Evolutionary conservation across 2,113 vertebrate species (phyloP), one percentile per base, ranked within the genome.

Genomic region (Corydoras sp.): DNA sequence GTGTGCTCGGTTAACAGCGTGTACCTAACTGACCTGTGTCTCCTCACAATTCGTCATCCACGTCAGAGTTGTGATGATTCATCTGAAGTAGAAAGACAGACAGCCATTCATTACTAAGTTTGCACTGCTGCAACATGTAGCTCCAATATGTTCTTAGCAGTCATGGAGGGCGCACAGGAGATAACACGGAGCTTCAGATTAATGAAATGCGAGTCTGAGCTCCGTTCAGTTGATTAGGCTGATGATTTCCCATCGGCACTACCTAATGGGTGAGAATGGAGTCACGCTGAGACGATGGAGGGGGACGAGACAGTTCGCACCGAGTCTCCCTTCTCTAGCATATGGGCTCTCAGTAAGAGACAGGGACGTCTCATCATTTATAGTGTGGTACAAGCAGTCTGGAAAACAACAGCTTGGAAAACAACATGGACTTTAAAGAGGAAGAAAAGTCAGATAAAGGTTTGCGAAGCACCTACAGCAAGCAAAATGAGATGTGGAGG

Each of bases 11-110:
- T 3, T 35, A 10, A 53, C 4, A 24, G 18, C 29, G 32, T 24
- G 6, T 54, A 31, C 24, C 31, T 62, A 81, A 72, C 77, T 81
- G 77, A 65, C 65, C 60, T 62, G 51, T 43, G 18, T 72, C 49
- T 59, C 58, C 76, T 89, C 84, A 91, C 84, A 91, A 88, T 82
- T 88, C 88, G 29, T 91, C 88, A 65, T 90, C 89, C 10, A 79
- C 84, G 77, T 88, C 89, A 71, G 84, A 89, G 86, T 83, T 90
- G 85, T 87, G 86, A 79, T 83, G 83, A 83, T 85, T 87, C 80
- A 88, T 87, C 89, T 91, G 79, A 69, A 76, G 53, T 61, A 61
- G 6, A 71, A 30, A 69, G 51, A 79, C 68, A 35, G 35, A 67
- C 24, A 71, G 13, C 48, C 54, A 51, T 12, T n/a, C 51, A 68